These are phyloP conservation scores for Azorinus chamasolen DNA, from an alignment of 2,888 invertebrate species.

Conservation along the genomic window DNA sequence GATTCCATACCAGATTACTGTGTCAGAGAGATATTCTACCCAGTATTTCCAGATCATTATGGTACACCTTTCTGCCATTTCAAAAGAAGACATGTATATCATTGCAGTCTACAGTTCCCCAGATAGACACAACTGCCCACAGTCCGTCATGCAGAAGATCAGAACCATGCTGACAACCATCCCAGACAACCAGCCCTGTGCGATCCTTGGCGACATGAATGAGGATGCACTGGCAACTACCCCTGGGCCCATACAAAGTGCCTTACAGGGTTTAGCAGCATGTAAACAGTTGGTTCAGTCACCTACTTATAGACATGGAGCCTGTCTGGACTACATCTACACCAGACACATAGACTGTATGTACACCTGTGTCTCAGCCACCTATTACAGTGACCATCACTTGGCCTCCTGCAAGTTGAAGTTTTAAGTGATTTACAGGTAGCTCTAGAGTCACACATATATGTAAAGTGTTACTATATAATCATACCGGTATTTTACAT, in stretches of 20 bases:
- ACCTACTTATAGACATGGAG: not conserved
- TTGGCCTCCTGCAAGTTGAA: not conserved
- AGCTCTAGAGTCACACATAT: too few relatives aligned
- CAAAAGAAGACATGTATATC: too few relatives aligned
- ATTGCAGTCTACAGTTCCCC: too few relatives aligned
- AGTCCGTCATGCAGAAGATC: not conserved
- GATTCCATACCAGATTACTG: too few relatives aligned
- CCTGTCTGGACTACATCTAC: not conserved
- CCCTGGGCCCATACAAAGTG: not conserved
- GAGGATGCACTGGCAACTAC: not conserved
- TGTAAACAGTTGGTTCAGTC: not conserved
- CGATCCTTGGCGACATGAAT: not conserved
- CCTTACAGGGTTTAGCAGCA: not conserved
- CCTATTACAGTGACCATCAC: not conserved
- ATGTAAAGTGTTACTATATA: too few relatives aligned
- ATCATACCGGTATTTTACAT: too few relatives aligned
- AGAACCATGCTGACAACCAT: not conserved
- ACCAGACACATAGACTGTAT: too few relatives aligned
- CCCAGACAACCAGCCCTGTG: not conserved
- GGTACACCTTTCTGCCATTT: too few relatives aligned
- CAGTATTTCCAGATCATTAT: too few relatives aligned
- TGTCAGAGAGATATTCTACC: too few relatives aligned
- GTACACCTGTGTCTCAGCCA: not conserved
- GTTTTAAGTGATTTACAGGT: not conserved
- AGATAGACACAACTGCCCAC: too few relatives aligned